phyloP scores from a whole-genome alignment of 1,140 invertebrate genomes.

The Anastrepha ludens region DNA sequence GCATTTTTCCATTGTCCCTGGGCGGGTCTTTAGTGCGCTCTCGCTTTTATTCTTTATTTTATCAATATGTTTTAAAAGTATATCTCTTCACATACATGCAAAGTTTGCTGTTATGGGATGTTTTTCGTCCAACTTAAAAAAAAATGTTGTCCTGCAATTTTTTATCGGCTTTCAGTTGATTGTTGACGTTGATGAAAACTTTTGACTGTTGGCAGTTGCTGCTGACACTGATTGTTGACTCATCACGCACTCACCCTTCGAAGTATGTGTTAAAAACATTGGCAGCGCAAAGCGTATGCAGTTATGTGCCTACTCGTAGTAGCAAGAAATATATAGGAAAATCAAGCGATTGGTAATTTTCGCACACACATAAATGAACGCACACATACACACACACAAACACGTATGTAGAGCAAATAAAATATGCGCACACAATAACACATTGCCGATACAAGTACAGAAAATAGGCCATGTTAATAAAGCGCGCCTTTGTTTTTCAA shows the following conservation, averaged over 20 bases:
- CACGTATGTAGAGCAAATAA: too few relatives aligned
- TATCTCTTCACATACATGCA: neutral
- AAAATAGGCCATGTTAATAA: conserved; percentile 45
- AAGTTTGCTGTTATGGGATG: neutral
- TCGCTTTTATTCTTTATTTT: neutral
- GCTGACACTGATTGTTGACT: conserved; percentile 50
- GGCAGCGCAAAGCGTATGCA: neutral
- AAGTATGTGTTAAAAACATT: conserved; percentile 3
- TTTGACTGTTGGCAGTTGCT: conserved; percentile 51
- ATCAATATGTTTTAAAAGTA: neutral
- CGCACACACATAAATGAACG: neutral
- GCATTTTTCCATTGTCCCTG: conserved; percentile 20
- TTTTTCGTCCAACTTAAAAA: conserved; percentile 13
- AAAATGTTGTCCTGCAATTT: conserved; percentile 29
- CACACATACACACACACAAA: neutral
- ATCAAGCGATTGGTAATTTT: conserved; percentile 44
- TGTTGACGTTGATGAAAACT: conserved; percentile 53
- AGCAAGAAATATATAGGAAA: conserved; percentile 1
- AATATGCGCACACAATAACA: neutral
- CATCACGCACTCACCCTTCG: conserved; percentile 42
- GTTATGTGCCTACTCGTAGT: neutral
- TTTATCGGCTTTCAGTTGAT: conserved; percentile 37
- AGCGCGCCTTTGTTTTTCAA: conserved; percentile 24
- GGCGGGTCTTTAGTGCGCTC: neutral
- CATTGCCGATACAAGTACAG: conserved; percentile 6